Evolutionary conservation across 2,888 invertebrate genomes (phyloP).

Genomic region (Isoperla grammatica): DNA sequence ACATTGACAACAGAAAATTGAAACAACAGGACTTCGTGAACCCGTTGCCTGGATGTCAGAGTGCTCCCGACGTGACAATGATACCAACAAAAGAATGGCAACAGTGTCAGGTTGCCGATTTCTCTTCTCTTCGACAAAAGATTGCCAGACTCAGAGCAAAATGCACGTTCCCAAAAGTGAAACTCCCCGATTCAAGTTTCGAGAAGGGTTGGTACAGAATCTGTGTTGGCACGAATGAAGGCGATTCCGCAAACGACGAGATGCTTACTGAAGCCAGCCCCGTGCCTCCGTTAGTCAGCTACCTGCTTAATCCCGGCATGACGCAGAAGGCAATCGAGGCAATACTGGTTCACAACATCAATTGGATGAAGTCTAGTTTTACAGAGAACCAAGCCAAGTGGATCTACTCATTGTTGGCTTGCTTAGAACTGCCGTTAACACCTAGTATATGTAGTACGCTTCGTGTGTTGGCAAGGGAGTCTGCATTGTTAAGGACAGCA

Average conservation of each 20-base stretch:
- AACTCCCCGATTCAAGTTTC: slow-evolving; percentile 44
- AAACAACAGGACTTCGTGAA: slow-evolving; percentile 40
- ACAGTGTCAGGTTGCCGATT: slow-evolving; percentile 59
- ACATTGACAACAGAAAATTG: slow-evolving; percentile 46
- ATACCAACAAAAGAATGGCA: slow-evolving; percentile 60
- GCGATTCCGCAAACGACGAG: slow-evolving; percentile 8
- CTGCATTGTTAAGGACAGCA: slow-evolving; percentile 49
- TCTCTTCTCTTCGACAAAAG: slow-evolving; percentile 56
- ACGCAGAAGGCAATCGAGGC: slow-evolving; percentile 43
- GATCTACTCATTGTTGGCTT: slow-evolving; percentile 63
- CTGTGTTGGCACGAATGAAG: slow-evolving; percentile 41
- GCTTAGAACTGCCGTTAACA: slow-evolving; percentile 58
- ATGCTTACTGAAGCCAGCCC: slow-evolving; percentile 22
- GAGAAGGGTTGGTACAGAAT: slow-evolving; percentile 46
- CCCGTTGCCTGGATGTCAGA: slow-evolving; percentile 13
- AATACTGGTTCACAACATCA: slow-evolving; percentile 48
- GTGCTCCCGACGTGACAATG: slow-evolving; percentile 36
- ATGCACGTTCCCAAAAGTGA: slow-evolving; percentile 33
- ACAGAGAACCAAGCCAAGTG: slow-evolving; percentile 55
- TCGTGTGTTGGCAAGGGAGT: slow-evolving; percentile 58
- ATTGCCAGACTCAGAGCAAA: slow-evolving; percentile 36
- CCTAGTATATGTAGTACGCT: slow-evolving; percentile 62
- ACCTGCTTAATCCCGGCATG: slow-evolving; percentile 44
- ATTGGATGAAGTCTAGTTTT: slow-evolving; percentile 46
- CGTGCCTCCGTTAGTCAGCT: slow-evolving; percentile 41